Percentiles rank a stretch among this genome's conserved stretches.
Evolutionary conservation across 2,888 invertebrate species (phyloP).

Genomic region (Parnassius mnemosyne): DNA sequence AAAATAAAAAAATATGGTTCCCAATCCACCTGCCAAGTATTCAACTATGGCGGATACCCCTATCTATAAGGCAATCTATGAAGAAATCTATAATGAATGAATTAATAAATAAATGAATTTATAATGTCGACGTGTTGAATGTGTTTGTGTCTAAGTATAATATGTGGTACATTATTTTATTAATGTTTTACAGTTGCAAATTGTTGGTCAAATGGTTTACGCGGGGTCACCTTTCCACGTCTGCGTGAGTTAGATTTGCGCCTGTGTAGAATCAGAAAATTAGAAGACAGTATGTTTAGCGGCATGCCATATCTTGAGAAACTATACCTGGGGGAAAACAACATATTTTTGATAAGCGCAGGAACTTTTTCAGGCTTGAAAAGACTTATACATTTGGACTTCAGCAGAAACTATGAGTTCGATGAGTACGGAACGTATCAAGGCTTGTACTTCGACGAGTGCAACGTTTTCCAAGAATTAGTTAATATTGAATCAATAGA

Average conservation of each 20-base stretch:
- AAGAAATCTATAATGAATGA: too few relatives aligned
- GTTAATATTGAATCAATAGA: slow-evolving; percentile 50
- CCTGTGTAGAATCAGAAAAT: slow-evolving; percentile 72
- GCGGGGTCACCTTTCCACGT: slow-evolving; percentile 44
- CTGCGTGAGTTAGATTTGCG: slow-evolving; percentile 80
- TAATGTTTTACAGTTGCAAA: slow-evolving; percentile 19
- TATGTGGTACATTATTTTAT: not conserved
- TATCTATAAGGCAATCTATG: too few relatives aligned
- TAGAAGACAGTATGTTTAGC: slow-evolving; percentile 63
- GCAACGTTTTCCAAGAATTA: slow-evolving; percentile 38
- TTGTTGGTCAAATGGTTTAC: slow-evolving; percentile 52
- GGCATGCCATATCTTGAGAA: slow-evolving; percentile 67
- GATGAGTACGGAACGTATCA: slow-evolving; percentile 36
- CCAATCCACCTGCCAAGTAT: too few relatives aligned
- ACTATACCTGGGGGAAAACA: slow-evolving; percentile 78
- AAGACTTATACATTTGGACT: slow-evolving; percentile 71
- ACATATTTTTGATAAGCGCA: slow-evolving; percentile 58
- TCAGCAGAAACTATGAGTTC: slow-evolving; percentile 64
- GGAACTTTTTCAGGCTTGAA: slow-evolving; percentile 61
- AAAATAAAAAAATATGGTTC: too few relatives aligned
- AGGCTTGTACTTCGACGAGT: slow-evolving; percentile 37
- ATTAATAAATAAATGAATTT: too few relatives aligned
- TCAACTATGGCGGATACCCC: too few relatives aligned
- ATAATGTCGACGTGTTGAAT: too few relatives aligned
- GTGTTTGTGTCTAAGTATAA: too few relatives aligned